phyloP scores from a whole-genome alignment of 2,888 invertebrate genomes.

The Sesamia inferens region DNA sequence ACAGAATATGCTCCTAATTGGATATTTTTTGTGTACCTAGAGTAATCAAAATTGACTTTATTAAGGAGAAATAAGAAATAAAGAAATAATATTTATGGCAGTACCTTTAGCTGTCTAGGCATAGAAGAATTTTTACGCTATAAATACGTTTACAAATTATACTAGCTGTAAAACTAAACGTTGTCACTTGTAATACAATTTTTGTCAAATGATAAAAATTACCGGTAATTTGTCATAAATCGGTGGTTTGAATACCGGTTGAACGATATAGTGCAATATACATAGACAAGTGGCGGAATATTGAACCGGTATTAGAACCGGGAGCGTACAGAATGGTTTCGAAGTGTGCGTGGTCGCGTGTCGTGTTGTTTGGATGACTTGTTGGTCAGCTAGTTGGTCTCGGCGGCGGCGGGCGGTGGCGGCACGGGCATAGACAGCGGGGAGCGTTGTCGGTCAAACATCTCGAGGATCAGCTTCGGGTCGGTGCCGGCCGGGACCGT shows the following conservation, averaged over 20 bases:
- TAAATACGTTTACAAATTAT: constrained; percentile 60
- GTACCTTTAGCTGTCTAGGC: constrained; percentile 70
- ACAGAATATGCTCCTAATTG: constrained; percentile 56
- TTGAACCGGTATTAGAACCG: constrained; percentile 30
- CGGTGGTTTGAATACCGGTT: constrained; percentile 68
- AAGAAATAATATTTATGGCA: constrained; percentile 61
- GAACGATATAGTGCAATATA: constrained; percentile 40
- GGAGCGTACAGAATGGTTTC: constrained; percentile 33
- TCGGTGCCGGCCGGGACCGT: constrained; percentile 89
- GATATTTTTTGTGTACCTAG: constrained; percentile 54
- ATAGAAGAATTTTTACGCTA: constrained; percentile 43
- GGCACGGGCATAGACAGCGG: constrained; percentile 85
- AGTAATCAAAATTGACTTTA: constrained; percentile 55
- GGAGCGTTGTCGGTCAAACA: constrained; percentile 88
- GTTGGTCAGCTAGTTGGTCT: constrained; percentile 67
- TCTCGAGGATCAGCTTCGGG: constrained; percentile 89
- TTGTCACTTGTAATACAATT: constrained; percentile 53
- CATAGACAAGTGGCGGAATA: constrained; percentile 40
- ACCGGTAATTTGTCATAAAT: constrained; percentile 57
- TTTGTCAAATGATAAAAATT: constrained; percentile 57
- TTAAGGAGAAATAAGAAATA: constrained; percentile 40
- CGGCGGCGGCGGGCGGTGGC: constrained; percentile 70
- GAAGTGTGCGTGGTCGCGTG: constrained; percentile 30
- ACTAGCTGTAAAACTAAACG: constrained; percentile 55
- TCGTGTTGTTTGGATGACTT: background rate